These are phyloP conservation scores for Nemoura dubitans DNA, from an alignment of 2,888 invertebrate species.

Conservation along the genomic window DNA sequence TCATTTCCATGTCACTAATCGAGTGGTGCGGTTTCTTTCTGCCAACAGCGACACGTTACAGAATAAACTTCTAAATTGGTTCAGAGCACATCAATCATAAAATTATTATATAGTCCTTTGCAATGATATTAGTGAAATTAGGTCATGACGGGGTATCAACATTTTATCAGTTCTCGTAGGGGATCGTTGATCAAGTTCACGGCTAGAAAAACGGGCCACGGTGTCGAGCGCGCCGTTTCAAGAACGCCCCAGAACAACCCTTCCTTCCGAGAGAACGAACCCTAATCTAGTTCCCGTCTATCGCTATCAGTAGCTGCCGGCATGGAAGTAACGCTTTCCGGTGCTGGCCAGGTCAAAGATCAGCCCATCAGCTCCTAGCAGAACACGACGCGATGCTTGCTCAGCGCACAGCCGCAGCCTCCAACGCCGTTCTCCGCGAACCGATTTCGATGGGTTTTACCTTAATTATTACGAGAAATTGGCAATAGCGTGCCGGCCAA, in stretches of 20 bases:
- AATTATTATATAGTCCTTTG: background rate
- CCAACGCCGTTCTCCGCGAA: background rate
- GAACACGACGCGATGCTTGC: background rate
- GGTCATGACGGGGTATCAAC: background rate
- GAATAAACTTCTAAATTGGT: background rate
- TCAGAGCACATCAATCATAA: background rate
- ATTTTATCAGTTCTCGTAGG: background rate
- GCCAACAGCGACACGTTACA: background rate
- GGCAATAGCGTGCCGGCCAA: background rate
- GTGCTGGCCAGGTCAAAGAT: background rate
- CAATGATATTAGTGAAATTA: background rate
- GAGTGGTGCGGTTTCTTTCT: background rate
- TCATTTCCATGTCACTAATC: background rate
- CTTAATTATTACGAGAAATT: background rate
- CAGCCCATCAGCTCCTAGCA: background rate
- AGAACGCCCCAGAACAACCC: background rate
- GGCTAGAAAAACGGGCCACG: background rate
- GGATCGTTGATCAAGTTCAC: constrained; percentile 7
- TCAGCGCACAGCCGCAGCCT: no score
- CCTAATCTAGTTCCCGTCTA: background rate
- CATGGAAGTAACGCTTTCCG: background rate
- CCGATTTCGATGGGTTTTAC: background rate
- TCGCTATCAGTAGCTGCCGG: background rate
- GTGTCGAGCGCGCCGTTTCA: background rate
- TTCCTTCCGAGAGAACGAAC: background rate